Base-by-base conservation (phyloP, 2,113 vertebrate genomes). In the Datnioides undecimradiatus region DNA sequence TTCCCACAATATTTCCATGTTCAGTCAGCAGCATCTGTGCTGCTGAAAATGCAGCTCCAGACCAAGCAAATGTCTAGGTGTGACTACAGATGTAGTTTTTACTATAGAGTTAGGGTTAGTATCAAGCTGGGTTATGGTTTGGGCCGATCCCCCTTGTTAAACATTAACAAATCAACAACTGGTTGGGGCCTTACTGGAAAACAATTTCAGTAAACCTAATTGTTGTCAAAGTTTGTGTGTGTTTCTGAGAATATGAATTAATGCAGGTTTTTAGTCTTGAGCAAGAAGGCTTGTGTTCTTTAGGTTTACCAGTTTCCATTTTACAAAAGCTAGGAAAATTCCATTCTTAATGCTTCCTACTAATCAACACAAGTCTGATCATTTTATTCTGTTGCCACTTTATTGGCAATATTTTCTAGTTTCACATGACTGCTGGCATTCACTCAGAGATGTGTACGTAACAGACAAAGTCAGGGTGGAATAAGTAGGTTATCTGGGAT, bases 101-200 rank as follows among this genome's bases (percentile, higher is more conserved):
- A n/a, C n/a, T n/a, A n/a, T n/a, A n/a, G n/a, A n/a, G n/a, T n/a
- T n/a, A n/a, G n/a, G n/a, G n/a, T n/a, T n/a, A n/a, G n/a, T n/a
- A n/a, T n/a, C n/a, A n/a, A n/a, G n/a, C n/a, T n/a, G n/a, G n/a
- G n/a, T n/a, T n/a, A n/a, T n/a, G n/a, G n/a, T n/a, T n/a, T n/a
- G n/a, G n/a, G n/a, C n/a, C n/a, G n/a, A n/a, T n/a, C n/a, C n/a
- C n/a, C n/a, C n/a, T n/a, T n/a, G n/a, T n/a, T n/a, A n/a, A n/a
- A n/a, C n/a, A n/a, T n/a, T n/a, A n/a, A n/a, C n/a, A n/a, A n/a
- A n/a, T n/a, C n/a, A n/a, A n/a, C n/a, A n/a, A n/a, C n/a, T n/a
- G n/a, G n/a, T n/a, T n/a, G n/a, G n/a, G n/a, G n/a, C n/a, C 63
- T 78, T 69, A 45, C 54, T 69, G 57, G 48, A 63, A 74, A 81